Evolutionary conservation across 2,113 vertebrate species (phyloP).

Genomic region (Otus sunia): DNA sequence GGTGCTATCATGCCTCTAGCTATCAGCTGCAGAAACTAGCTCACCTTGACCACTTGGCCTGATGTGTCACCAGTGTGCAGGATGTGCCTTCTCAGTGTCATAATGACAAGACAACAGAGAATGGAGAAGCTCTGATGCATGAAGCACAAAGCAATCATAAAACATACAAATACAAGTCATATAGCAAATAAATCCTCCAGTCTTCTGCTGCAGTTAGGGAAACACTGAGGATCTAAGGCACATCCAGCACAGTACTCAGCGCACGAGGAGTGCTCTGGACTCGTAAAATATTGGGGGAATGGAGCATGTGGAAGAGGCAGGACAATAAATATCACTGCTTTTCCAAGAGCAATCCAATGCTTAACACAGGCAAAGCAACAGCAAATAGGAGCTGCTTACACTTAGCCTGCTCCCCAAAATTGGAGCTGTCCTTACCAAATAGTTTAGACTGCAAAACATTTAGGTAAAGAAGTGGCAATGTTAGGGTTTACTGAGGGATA

Average conservation of each 20-base stretch:
- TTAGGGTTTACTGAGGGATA: not conserved
- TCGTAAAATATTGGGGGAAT: not conserved
- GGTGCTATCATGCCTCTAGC: not conserved
- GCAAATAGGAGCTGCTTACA: not conserved
- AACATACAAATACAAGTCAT: not conserved
- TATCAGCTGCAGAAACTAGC: not conserved
- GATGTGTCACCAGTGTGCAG: not conserved
- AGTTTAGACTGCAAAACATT: not conserved
- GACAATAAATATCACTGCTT: not conserved
- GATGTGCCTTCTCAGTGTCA: not conserved
- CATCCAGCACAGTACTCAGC: not conserved
- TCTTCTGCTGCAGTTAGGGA: not conserved
- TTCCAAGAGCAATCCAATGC: not conserved
- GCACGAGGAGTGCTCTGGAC: not conserved
- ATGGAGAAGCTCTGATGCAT: not conserved
- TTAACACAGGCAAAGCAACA: not conserved
- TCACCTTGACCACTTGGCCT: not conserved
- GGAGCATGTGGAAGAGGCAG: not conserved
- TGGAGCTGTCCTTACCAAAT: not conserved
- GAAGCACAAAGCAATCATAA: not conserved
- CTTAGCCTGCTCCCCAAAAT: not conserved
- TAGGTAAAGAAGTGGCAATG: not conserved
- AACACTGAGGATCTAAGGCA: not conserved
- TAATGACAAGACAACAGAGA: not conserved
- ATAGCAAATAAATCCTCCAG: not conserved